These are phyloP conservation scores for Cyclophora albipunctata DNA, from an alignment of 2,888 invertebrate species.

Conservation along the genomic window DNA sequence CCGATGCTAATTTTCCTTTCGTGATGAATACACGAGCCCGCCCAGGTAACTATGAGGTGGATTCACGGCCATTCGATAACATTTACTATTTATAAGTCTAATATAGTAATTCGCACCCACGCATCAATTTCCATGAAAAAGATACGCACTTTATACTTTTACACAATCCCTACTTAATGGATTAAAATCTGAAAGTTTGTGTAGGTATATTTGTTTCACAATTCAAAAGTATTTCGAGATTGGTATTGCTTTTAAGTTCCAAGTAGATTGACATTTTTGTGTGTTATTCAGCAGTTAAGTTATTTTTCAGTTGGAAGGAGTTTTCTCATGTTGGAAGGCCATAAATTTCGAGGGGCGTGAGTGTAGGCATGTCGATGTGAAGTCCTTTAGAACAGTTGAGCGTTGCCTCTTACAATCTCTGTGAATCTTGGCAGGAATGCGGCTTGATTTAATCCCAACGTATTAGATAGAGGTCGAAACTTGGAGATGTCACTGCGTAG, in stretches of 20 bases:
- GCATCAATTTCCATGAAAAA: too few species aligned
- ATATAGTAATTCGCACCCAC: too few species aligned
- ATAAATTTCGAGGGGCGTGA: slow-evolving; percentile 37
- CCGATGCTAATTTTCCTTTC: slow-evolving; percentile 28
- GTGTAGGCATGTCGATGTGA: slow-evolving; percentile 28
- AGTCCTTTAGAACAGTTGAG: slow-evolving; percentile 7
- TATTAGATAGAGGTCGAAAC: slow-evolving; percentile 30
- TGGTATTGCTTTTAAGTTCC: slow-evolving; percentile 6
- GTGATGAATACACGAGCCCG: slow-evolving; percentile 12
- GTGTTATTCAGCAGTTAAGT: slow-evolving; percentile 19
- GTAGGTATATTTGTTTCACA: not conserved
- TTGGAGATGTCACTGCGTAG: slow-evolving; percentile 35
- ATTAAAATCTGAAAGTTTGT: slow-evolving; percentile 1
- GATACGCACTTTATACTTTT: too few species aligned
- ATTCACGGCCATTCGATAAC: not conserved
- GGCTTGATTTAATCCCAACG: slow-evolving; percentile 44
- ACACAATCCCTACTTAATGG: too few species aligned
- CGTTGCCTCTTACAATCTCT: slow-evolving; percentile 19
- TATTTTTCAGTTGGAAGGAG: slow-evolving; percentile 31
- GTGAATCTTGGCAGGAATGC: slow-evolving; percentile 41
- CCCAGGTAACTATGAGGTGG: not conserved
- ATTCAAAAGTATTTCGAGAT: slow-evolving; percentile 8
- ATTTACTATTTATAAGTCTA: slow-evolving; percentile 2
- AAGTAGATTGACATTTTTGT: slow-evolving; percentile 9
- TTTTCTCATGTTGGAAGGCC: slow-evolving; percentile 36